Evolutionary conservation across 2,113 vertebrate species (phyloP).

Genomic region (Gallinago undulata): DNA sequence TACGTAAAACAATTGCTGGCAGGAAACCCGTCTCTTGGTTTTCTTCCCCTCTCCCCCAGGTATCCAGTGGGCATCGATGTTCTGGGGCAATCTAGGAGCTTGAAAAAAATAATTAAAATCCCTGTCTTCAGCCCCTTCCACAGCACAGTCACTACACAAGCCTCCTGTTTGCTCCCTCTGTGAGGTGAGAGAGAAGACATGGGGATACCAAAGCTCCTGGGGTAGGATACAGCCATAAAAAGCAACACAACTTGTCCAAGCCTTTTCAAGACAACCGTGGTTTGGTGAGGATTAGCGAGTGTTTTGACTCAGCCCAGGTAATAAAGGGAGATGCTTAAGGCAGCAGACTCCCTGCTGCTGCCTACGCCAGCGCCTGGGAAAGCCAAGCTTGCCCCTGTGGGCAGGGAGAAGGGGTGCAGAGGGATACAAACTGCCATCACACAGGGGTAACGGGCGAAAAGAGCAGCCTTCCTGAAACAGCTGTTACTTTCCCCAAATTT

Average conservation of each 20-base stretch:
- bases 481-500: neutral
- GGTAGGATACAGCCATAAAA: neutral
- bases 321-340: neutral
- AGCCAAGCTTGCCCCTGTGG: neutral
- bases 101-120: neutral
- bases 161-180: neutral
- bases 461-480: neutral
- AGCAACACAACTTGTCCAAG: neutral
- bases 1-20: neutral
- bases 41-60: neutral
- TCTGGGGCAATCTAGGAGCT: neutral
- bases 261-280: neutral
- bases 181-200: neutral
- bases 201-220: neutral
- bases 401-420: neutral
- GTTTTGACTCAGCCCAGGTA: neutral
- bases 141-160: rapidly evolving
- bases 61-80: neutral
- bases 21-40: neutral
- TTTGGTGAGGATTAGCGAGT: neutral
- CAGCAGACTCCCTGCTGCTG: neutral
- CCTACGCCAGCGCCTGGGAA: neutral
- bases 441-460: neutral
- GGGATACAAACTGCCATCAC: neutral
- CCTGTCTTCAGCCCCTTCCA: neutral